phyloP scores from a whole-genome alignment of 2,113 vertebrate species.

The Plectropomus leopardus region DNA sequence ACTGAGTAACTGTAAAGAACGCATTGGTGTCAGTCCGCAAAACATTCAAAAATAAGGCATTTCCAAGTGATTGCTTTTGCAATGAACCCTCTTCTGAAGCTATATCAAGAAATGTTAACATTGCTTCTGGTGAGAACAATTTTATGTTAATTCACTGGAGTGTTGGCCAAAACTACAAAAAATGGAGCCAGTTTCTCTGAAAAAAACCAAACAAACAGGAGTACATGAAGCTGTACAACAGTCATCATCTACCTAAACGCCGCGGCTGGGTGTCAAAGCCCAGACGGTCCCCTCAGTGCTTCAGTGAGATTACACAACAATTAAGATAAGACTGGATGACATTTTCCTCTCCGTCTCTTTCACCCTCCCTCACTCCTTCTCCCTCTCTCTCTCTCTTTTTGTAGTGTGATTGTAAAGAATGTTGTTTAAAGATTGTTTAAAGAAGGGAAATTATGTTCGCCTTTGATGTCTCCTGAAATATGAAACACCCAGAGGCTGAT shows the following conservation, averaged over 20 bases:
- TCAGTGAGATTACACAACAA: slow-evolving; percentile 58
- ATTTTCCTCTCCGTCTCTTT: slow-evolving; percentile 16
- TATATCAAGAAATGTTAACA: not conserved
- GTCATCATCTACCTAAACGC: slow-evolving; percentile 16
- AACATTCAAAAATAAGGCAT: not conserved
- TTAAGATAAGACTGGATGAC: slow-evolving; percentile 69
- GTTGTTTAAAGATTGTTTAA: slow-evolving; percentile 61
- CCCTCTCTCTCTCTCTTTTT: slow-evolving; percentile 14
- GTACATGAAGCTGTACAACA: not conserved
- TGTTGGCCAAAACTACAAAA: not conserved
- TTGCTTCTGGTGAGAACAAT: not conserved
- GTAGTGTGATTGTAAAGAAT: slow-evolving; percentile 67
- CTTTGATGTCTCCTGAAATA: slow-evolving; percentile 73
- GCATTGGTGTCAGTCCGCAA: not conserved
- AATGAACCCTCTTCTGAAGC: not conserved
- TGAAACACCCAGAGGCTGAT: slow-evolving; percentile 64
- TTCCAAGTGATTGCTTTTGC: not conserved
- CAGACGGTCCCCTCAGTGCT: slow-evolving; percentile 31
- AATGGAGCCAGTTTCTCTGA: not conserved
- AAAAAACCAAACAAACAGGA: not conserved
- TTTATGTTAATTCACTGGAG: not conserved
- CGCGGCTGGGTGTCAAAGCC: slow-evolving; percentile 36
- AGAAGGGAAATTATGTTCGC: slow-evolving; percentile 57
- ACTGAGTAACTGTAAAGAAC: not conserved
- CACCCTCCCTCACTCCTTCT: slow-evolving; percentile 2